Conservation (phyloP, 2,797 vertebrate species). For the Gila robusta region DNA sequence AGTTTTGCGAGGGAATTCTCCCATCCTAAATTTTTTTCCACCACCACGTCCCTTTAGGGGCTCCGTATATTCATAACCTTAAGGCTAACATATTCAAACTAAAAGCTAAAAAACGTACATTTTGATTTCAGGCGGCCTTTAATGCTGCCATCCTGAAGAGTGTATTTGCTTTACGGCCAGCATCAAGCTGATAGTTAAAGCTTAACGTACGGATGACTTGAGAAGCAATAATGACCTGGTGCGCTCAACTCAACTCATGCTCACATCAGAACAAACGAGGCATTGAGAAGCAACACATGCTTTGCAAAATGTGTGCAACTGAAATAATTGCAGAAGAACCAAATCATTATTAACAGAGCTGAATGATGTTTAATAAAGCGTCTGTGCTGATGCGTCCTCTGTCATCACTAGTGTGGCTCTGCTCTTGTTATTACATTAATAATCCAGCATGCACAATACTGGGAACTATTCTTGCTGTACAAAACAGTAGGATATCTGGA, state of each 20-base stretch:
- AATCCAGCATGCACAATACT: background rate
- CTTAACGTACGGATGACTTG: background rate
- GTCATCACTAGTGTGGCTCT: background rate
- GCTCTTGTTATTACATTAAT: background rate
- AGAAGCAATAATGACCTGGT: background rate
- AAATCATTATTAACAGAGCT: background rate
- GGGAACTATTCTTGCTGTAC: background rate
- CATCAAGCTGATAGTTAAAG: conserved; percentile 10
- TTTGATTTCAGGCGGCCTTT: too few species aligned
- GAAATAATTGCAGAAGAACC: background rate
- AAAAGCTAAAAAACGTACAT: too few species aligned
- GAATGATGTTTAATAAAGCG: background rate
- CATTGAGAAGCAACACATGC: background rate
- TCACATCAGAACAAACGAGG: background rate
- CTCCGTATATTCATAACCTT: too few species aligned
- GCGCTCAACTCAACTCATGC: background rate
- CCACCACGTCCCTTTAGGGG: too few species aligned
- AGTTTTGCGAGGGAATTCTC: too few species aligned
- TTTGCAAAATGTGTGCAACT: background rate
- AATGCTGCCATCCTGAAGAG: background rate
- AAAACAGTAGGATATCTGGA: background rate
- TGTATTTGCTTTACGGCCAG: background rate
- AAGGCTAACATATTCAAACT: too few species aligned
- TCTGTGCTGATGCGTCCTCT: background rate
- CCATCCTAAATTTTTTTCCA: too few species aligned